Percentiles rank a stretch among this genome's conserved stretches.
These are phyloP conservation scores for Myxocyprinus asiaticus DNA, from an alignment of 2,113 vertebrate species.

Conservation along the genomic window DNA sequence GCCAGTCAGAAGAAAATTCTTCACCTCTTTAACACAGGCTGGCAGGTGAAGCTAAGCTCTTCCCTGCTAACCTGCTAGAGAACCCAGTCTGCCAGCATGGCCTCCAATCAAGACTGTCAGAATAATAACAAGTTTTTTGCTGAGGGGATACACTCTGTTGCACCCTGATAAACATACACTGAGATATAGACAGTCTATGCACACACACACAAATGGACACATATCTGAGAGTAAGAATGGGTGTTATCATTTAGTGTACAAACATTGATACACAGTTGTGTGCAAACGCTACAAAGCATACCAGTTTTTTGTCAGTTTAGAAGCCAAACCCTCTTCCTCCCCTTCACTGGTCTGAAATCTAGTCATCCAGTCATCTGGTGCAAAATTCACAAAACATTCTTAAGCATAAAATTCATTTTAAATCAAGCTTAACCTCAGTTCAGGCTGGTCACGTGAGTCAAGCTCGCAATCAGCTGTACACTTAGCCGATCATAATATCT, in stretches of 20 bases:
- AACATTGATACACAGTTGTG: too few species aligned
- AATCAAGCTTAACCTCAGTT: too few species aligned
- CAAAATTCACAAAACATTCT: too few species aligned
- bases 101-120: slow-evolving; percentile 70
- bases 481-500: too few species aligned
- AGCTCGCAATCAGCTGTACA: too few species aligned
- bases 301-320: too few species aligned
- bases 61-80: slow-evolving; percentile 36
- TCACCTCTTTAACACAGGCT: slow-evolving; percentile 46
- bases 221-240: not conserved
- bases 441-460: too few species aligned
- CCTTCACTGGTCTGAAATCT: too few species aligned
- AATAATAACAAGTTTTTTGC: slow-evolving; percentile 71
- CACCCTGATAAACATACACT: slow-evolving; percentile 74
- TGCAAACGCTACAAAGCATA: too few species aligned
- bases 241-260: not conserved
- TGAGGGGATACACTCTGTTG: slow-evolving; percentile 73
- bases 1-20: slow-evolving; percentile 32
- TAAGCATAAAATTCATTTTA: too few species aligned
- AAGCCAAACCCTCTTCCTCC: too few species aligned
- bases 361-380: too few species aligned
- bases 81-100: slow-evolving; percentile 61
- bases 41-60: slow-evolving; percentile 56
- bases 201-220: slow-evolving; percentile 6
- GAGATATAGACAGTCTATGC: slow-evolving; percentile 24